phyloP scores from a whole-genome alignment of 2,888 invertebrate species.

The Nomada fucata region DNA sequence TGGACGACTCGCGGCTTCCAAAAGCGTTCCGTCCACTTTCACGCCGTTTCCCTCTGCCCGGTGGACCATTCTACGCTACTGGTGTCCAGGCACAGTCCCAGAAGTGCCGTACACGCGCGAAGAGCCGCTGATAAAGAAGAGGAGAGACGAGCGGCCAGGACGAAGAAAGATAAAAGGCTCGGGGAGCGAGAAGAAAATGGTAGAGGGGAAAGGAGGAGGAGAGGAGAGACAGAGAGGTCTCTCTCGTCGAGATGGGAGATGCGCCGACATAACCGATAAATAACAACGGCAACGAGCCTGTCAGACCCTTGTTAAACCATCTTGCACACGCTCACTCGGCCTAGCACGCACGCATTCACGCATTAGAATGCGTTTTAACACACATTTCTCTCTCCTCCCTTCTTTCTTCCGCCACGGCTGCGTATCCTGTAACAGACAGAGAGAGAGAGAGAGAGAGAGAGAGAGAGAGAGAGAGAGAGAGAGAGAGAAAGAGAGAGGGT shows the following conservation, averaged over 20 bases:
- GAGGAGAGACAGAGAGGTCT: conserved; percentile 48
- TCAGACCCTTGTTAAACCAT: conserved; percentile 83
- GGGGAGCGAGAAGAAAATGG: conserved; percentile 18
- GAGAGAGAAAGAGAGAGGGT: not conserved
- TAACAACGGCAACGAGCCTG: conserved; percentile 84
- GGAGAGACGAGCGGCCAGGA: not conserved
- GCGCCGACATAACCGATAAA: conserved; percentile 84
- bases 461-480: not conserved
- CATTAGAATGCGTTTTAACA: conserved; percentile 74
- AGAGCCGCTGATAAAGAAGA: conserved; percentile 23
- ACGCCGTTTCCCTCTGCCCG: not conserved
- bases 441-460: not conserved
- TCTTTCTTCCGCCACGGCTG: conserved; percentile 17
- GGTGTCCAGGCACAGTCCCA: conserved; percentile 49
- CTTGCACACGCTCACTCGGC: conserved; percentile 74
- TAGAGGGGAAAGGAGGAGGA: conserved; percentile 24
- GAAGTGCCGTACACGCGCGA: conserved; percentile 63
- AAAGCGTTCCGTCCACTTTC: not conserved
- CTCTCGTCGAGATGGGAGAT: conserved; percentile 81
- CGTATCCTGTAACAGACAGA: not conserved
- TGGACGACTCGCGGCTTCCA: not conserved
- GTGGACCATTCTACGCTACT: conserved; percentile 57
- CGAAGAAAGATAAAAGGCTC: no score
- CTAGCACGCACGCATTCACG: conserved; percentile 72
- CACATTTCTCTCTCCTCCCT: conserved; percentile 52